phyloP scores from a whole-genome alignment of 2,797 vertebrate species.

The Tragelaphus oryx region DNA sequence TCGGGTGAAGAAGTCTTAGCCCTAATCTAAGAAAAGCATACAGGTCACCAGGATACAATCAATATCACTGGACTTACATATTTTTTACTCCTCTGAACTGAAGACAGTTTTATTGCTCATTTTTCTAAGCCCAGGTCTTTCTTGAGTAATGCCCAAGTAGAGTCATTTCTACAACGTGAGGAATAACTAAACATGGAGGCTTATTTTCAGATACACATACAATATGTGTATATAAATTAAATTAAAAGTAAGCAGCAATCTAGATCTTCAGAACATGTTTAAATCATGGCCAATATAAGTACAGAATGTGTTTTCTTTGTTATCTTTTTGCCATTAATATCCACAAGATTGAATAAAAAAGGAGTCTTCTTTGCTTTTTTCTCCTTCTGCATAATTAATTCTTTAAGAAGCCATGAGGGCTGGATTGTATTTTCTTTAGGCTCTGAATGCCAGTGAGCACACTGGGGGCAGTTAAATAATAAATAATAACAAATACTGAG shows the following conservation, averaged over 20 bases:
- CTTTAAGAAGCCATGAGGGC: constrained; percentile 44
- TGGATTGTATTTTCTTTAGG: constrained; percentile 42
- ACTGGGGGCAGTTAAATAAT: constrained; percentile 64
- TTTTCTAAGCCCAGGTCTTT: constrained; percentile 12
- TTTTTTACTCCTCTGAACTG: constrained; percentile 4
- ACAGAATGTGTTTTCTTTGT: constrained; percentile 55
- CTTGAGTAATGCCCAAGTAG: neutral
- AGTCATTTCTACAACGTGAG: constrained; percentile 29
- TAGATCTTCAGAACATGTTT: constrained; percentile 39
- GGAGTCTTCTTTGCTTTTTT: neutral
- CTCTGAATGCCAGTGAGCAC: constrained; percentile 47
- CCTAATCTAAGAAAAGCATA: neutral
- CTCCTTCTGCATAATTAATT: constrained; percentile 69
- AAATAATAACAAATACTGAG: constrained; percentile 72
- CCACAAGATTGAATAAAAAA: constrained; percentile 67
- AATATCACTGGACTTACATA: neutral
- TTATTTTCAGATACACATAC: constrained; percentile 15
- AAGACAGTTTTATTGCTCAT: constrained; percentile 15
- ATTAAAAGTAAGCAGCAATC: constrained; percentile 20
- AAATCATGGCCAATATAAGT: constrained; percentile 56
- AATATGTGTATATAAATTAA: neutral
- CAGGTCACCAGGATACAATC: neutral
- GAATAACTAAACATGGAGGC: neutral
- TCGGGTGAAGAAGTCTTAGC: neutral
- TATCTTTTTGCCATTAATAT: constrained; percentile 49